Evolutionary conservation across 2,113 vertebrate genomes (phyloP), one percentile per base, ranked within the genome.

Genomic region (Gopherus evgoodei): DNA sequence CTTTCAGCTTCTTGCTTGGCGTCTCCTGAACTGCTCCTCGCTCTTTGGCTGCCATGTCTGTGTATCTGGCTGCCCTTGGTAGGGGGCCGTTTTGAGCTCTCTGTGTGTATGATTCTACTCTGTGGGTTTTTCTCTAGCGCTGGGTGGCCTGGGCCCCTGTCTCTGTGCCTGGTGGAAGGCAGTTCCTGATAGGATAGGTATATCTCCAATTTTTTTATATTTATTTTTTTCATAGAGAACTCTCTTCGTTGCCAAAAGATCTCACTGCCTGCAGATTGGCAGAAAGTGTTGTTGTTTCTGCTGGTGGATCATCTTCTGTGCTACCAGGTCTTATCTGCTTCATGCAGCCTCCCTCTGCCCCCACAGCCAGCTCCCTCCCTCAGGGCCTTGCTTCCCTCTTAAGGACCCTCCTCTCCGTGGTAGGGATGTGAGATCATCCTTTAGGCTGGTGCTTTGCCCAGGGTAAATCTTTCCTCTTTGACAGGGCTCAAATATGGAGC

Each of bases 1-100:
- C 91, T 97, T 83, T 90, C 89, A 75, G 1, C 82, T 8, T 90
- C 27, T 97, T 88, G 56, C 90, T 96, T 95, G 76, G 69, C 84
- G 92, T 92, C 90, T 94, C 1, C 3, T 89, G 83, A 80, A 52
- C 75, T 83, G 19, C 85, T 95, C 53, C 0, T 0, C 6, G 2
- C 27, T 44, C 90, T 94, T 96, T 90, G 53, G 16, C 59, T 53
- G 59, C 17, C 53, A 85, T 95, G 22, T 88, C 53, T 95, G 13
- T 90, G 31, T 86, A 52, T 87, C 80, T 86, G 81, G 79, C 47
- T 50, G 3, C 25, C 29, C 6, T 5, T 2, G 44, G 25, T 90
- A 27, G 52, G 38, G 84, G 12, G 59, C 52, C 11, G 31, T 85
- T 86, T 91, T 90, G 72, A 65, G 12, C 47, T 11, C 31, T 38